Conservation (phyloP, 2,888 invertebrate genomes). For the Apoderus coryli region DNA sequence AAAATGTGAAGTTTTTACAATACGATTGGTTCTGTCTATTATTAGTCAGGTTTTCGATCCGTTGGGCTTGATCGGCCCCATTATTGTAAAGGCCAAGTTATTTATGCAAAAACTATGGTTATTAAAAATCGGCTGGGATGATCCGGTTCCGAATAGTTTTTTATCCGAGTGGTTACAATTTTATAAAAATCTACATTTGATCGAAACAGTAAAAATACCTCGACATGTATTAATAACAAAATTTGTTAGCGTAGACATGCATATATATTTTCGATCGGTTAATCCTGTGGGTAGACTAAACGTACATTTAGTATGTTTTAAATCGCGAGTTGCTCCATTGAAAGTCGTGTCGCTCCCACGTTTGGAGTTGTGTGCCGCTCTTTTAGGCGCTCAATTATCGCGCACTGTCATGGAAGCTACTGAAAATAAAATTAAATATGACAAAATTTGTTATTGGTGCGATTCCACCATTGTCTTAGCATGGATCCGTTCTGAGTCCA, state of each 20-base stretch:
- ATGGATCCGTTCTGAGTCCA: conserved; percentile 1
- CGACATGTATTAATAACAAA: conserved; percentile 6
- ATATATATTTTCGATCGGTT: conserved; percentile 12
- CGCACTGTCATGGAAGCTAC: not conserved
- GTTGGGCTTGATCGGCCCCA: conserved; percentile 17
- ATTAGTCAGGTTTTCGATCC: conserved; percentile 18
- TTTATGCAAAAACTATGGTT: conserved; percentile 14
- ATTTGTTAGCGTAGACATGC: conserved; percentile 9
- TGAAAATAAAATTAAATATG: too few species aligned
- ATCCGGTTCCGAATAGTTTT: conserved; percentile 10
- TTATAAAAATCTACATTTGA: not conserved
- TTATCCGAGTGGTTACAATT: conserved; percentile 11
- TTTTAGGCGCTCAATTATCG: conserved; percentile 1
- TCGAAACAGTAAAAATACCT: conserved; percentile 11
- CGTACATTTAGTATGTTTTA: conserved; percentile 14
- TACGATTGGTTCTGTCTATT: conserved; percentile 16
- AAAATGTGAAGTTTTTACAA: conserved; percentile 8
- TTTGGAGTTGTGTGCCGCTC: conserved; percentile 5
- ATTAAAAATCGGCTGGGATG: conserved; percentile 18
- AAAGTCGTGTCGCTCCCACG: conserved; percentile 6
- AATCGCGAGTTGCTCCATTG: conserved; percentile 15
- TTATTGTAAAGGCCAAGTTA: conserved; percentile 18
- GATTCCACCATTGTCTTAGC: conserved; percentile 7
- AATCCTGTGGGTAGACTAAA: conserved; percentile 5
- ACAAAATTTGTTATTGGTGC: conserved; percentile 5